Base-by-base conservation (phyloP, 2,113 vertebrate genomes). In the Ochotona princeps region DNA sequence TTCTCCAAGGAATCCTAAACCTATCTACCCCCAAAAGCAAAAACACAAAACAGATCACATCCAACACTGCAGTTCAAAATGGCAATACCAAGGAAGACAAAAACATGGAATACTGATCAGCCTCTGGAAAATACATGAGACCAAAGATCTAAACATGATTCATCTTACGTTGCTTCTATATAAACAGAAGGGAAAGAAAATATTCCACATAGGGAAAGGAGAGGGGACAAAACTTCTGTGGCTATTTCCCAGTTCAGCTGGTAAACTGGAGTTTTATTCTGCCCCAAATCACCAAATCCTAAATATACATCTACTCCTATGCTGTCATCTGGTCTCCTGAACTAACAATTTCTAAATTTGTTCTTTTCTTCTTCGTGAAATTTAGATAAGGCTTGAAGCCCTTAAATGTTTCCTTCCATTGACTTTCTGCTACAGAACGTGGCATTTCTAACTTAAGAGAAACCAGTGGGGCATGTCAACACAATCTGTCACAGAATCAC, bases 331-430 rank as follows among this genome's bases (percentile, higher is more conserved):
- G 63, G 57, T 84, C 72, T 67, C 87, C 65, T 69, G 81, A 89
- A 89, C 32, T 91, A 96, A 79, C 20, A 70, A 81, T 66, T 44
- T 51, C 54, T 75, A 44, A 75, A 38, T 90, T 92, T 94, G 72
- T 93, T 92, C 60, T 83, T 74, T 93, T 61, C 21, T 88, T 83
- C 51, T 60, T 90, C 90, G 60, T 79, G 75, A 94, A 92, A 92
- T 83, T 76, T 57, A 84, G 81, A 90, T n/a, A n/a, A 75, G 60
- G 61, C 54, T 84, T 84, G 90, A 93, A 86, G 72, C 14, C n/a
- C 38, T 87, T 80, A 79, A 63, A 70, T 70, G 25, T 83, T 93
- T 94, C 76, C 80, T 96, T 80, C 28, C 51, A 72, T 35, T 91
- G 75, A 54, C 73, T 83, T 67, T 81, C 70, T 94, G 54, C 21